Evolutionary conservation across 2,888 invertebrate species (phyloP), one percentile per base, ranked within the genome.

Genomic region (Agonopterix heracliana): DNA sequence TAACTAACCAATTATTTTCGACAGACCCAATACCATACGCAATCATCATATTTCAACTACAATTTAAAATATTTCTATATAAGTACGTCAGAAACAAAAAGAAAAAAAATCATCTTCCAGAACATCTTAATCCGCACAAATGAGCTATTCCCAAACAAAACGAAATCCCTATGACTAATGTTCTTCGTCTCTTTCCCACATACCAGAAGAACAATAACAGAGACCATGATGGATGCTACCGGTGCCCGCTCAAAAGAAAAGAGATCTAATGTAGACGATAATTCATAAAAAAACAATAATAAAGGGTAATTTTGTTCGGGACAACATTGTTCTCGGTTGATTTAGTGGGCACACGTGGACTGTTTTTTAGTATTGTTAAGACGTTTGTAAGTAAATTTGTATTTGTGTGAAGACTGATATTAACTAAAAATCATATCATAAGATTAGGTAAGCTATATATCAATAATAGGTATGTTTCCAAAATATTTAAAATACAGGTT

Each of bases 241-340:
- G 72, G 73, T 70, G 68, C 67, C 60, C 54, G 60, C 63, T 77
- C 72, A 76, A 81, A 81, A 74, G 73, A 78, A 78, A 77, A 72
- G 67, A 77, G 68, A 70, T 76, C 71, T 77, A 68, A 73, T 73
- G 78, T 71, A 71, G 72, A 67, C 76, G 75, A 83, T 85, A 82
- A 83, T 82, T 84, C 80, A 82, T 81, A 77, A 78, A 80, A 65
- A 77, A 78, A 78, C 65, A 73, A 80, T 77, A 79, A 80, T 76
- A 78, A 77, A 67, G 69, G 67, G 69, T 74, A 74, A 78, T 78
- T 74, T 72, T 61, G 65, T 68, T 59, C 60, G 54, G 65, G 63
- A 69, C 63, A 66, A 75, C 68, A 78, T 74, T 80, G 78, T 80
- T 72, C 60, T 58, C 68, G 65, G 70, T 70, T 77, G 75, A 80